Evolutionary conservation across 2,797 vertebrate species (phyloP), one percentile per base, ranked within the genome.

Genomic region (Urosaurus nigricauda): DNA sequence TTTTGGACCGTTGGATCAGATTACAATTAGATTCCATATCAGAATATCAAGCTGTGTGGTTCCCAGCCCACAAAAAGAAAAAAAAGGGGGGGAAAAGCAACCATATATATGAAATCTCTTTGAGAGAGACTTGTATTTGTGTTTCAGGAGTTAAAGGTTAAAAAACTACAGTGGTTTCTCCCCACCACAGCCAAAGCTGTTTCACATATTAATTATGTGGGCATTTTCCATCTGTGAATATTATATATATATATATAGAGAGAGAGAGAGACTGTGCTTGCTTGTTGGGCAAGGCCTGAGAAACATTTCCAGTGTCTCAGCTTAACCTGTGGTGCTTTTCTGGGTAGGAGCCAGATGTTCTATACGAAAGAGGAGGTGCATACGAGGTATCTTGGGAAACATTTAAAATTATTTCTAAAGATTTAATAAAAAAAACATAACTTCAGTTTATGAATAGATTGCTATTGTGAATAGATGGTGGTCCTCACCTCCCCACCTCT

Each of bases 361-460:
- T 63, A 47, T 74, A 51, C 1, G 91, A 26, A 79, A 85, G 53
- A 53, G 77, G 91, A 32, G 91, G 80, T 86, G 89, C 0, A 0
- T 84, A 35, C 84, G 9, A 74, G 87, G 79, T 88, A 93, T 14
- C 92, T 68, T 7, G 35, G 88, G 92, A 58, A 86, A 79, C 2
- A 0, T 92, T 90, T 68, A 0, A 84, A 88, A 90, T 88, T 2
- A 92, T 89, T 92, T 89, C 87, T 93, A 92, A 19, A 58, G 0
- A 90, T 88, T 92, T 74, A 91, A 90, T 94, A 90, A 83, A 87
- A 83, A 87, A 82, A 90, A 89, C 85, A 13, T 65, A 24, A 47
- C 19, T 91, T 91, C 80, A 84, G 92, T 89, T 53, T 92, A 73
- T 90, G 92, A 94, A 93, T 90, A 94, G 89, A 79, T 94, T 94